These are phyloP conservation scores for Lepidonotus clava DNA, from an alignment of 2,888 invertebrate species.

Conservation along the genomic window DNA sequence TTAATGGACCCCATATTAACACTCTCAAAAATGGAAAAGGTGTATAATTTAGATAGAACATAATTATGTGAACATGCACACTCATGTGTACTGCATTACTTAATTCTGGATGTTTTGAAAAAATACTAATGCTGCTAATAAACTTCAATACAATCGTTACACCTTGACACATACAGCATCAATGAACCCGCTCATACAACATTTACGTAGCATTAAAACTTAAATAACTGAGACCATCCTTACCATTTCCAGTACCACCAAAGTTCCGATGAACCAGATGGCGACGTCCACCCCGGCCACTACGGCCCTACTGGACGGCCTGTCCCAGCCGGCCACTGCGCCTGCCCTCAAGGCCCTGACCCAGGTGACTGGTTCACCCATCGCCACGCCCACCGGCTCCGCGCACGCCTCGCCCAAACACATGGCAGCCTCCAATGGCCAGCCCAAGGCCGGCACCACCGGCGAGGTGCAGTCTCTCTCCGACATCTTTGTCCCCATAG, in stretches of 20 bases:
- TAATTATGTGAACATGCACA: no score
- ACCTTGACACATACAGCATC: no score
- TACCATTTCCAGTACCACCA: conserved; percentile 50
- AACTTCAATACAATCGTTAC: no score
- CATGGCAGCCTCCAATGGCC: not conserved
- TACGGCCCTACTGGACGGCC: not conserved
- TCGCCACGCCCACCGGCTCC: conserved; percentile 72
- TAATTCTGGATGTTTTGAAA: no score
- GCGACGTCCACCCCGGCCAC: conserved; percentile 57
- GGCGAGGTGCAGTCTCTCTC: conserved; percentile 61
- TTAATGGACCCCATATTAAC: no score
- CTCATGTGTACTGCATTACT: no score
- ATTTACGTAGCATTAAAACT: no score
- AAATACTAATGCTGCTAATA: no score
- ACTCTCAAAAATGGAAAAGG: no score
- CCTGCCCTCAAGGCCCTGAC: conserved; percentile 65
- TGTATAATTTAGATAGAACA: no score
- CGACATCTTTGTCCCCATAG: conserved; percentile 86
- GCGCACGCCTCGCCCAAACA: conserved; percentile 53
- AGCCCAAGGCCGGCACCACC: conserved; percentile 18
- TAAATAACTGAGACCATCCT: no score
- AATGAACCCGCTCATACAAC: no score
- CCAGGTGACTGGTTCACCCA: conserved; percentile 72
- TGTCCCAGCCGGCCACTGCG: conserved; percentile 10
- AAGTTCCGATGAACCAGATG: conserved; percentile 73